Evolutionary conservation across 1,140 invertebrate genomes (phyloP), one percentile per base, ranked within the genome.

Genomic region (Episyrphus balteatus): DNA sequence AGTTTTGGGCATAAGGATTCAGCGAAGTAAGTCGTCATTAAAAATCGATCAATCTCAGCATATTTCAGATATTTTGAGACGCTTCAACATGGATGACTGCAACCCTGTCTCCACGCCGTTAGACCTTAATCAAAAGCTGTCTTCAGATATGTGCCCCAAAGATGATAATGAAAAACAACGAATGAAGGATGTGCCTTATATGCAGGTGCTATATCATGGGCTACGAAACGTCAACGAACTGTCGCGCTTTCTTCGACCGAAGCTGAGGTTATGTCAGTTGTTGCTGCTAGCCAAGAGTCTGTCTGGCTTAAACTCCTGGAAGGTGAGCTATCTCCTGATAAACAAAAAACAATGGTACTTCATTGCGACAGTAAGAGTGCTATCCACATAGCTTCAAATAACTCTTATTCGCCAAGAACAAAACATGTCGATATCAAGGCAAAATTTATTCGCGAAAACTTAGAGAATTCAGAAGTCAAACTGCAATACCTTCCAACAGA

Each of bases 231-330:
- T 41, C 67, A 70, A 48, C 42, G 42, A 5, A 51, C 51, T 14
- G 55, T 63, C 6, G 50, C 62, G 10, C 37, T 62, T 1, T 67
- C 60, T 1, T 57, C 57, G 3, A 57, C 56, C 3, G 64, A 70
- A 48, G 47, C 66, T 1, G 64, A 70, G 40, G 67, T 61, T 44
- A 55, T 68, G 50, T 57, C 56, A 38, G 40, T 61, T 26, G 50
- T 50, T 12, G 46, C 41, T 38, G 51, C 52, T 11, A 44, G 53
- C 43, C 33, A 50, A 31, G 51, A 58, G 51, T 51, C 50, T 10
- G 15, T 48, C 14, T 52, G 44, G 43, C 19, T 52, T 17, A 47
- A 45, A 37, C 30, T 36, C 17, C 18, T 51, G 3, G 10, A 40
- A 36, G 13, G 17, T 10, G 44, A 47, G 12, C 39, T 50, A 15